phyloP scores from a whole-genome alignment of 2,888 invertebrate genomes.

The Lottia scabra region DNA sequence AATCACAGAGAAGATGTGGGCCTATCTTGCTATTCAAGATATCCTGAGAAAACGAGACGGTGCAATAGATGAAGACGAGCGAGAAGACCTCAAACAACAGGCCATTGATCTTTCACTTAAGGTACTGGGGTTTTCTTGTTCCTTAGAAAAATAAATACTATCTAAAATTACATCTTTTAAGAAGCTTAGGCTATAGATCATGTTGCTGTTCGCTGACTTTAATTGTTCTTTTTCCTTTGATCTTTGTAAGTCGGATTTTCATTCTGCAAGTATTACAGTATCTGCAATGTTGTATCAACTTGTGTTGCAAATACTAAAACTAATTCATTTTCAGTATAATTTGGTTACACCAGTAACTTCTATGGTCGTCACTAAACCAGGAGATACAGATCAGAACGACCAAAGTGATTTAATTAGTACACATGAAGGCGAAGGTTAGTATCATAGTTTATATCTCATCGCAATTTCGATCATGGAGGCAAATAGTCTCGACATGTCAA shows the following conservation, averaged over 20 bases:
- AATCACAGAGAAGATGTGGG: slow-evolving; percentile 54
- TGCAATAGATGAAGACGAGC: slow-evolving; percentile 19
- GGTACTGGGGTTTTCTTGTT: slow-evolving; percentile 23
- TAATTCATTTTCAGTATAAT: slow-evolving; percentile 71
- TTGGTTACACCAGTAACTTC: slow-evolving; percentile 81
- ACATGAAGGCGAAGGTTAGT: slow-evolving; percentile 18
- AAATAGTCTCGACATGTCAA: no score
- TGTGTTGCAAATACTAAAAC: no score
- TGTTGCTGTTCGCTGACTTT: no score
- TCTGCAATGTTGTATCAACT: no score
- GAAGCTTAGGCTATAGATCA: no score
- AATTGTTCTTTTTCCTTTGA: no score
- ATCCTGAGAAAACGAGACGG: slow-evolving; percentile 36
- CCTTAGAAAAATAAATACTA: no score
- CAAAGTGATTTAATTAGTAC: background rate
- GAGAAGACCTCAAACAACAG: slow-evolving; percentile 31
- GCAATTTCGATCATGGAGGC: no score
- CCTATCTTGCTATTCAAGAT: slow-evolving; percentile 51
- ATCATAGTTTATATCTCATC: no score
- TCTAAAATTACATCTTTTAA: no score
- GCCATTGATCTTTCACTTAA: slow-evolving; percentile 43
- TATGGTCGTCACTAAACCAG: slow-evolving; percentile 76
- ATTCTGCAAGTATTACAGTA: no score
- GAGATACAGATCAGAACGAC: slow-evolving; percentile 23
- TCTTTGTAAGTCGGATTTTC: no score